These are phyloP conservation scores for Hystrix cristata DNA, from an alignment of 2,113 vertebrate species.

Conservation along the genomic window DNA sequence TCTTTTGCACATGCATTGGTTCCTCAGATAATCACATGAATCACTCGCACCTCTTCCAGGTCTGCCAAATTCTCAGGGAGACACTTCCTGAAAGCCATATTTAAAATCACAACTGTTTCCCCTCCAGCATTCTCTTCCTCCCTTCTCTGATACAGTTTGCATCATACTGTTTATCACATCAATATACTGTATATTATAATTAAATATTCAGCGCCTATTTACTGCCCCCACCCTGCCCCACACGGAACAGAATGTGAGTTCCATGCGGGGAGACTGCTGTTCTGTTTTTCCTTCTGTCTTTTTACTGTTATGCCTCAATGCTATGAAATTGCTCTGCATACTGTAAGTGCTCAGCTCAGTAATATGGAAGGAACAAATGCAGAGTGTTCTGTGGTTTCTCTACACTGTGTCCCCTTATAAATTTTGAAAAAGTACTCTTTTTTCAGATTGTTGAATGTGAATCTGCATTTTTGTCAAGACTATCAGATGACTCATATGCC, in stretches of 20 bases:
- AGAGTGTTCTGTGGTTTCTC: background rate
- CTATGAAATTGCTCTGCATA: background rate
- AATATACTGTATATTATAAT: background rate
- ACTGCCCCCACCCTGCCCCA: background rate
- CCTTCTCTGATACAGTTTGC: background rate
- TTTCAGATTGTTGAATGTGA: background rate
- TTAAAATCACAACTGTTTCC: constrained; percentile 21
- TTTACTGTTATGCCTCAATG: background rate
- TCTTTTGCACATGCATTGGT: background rate
- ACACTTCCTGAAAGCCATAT: background rate
- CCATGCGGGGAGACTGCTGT: background rate
- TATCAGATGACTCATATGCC: background rate
- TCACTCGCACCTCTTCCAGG: background rate
- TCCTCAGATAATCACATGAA: background rate
- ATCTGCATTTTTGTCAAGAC: constrained; percentile 44
- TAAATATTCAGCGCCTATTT: background rate
- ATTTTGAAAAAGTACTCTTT: constrained; percentile 23
- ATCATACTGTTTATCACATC: background rate
- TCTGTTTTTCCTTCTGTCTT: background rate
- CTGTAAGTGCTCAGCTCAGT: background rate
- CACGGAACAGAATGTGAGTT: background rate
- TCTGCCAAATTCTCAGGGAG: background rate
- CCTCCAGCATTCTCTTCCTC: background rate
- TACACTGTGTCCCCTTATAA: background rate
- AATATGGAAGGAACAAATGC: background rate